Base-by-base conservation (phyloP, 2,113 vertebrate species). In the Hyperopisus bebe region DNA sequence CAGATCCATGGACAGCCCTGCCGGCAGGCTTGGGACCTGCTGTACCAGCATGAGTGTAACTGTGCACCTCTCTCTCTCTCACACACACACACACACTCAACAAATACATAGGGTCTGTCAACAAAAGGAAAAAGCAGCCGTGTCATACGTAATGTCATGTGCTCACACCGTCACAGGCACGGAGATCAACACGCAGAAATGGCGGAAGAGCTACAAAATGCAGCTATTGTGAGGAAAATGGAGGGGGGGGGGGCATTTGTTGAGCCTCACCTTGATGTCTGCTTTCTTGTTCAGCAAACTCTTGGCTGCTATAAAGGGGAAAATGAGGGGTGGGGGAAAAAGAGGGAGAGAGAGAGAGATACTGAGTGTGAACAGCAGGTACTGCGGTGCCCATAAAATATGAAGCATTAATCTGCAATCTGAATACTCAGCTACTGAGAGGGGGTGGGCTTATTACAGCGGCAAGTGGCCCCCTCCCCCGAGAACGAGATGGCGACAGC, bases 231-330 rank as follows among this genome's bases (percentile, higher is more conserved):
- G 55, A 46, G 80, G 44, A 77, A 50, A 62, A 62, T 62, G 21
- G 55, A 5, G 50, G 3, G 31, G 74, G 6, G 5, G n/a, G 66
- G 27, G 2, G 7, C 46, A 53, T 15, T 17, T 24, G 88, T 4
- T 19, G 2, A 62, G 51, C 80, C 77, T 85, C 84, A 89, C 89
- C 89, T 89, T 89, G 27, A 89, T 80, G 58, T 89, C 89, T 17
- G 89, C 89, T 62, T 89, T 89, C 80, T 89, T 89, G 89, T 89
- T 89, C 89, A 89, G 89, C 89, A 89, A 84, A 89, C 77, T 84
- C 89, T 85, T 85, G 90, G 86, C 74, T 88, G 77, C 66, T 85
- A 77, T 39, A 86, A 80, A 85, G 62, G 51, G 74, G 50, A 19
- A 27, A 50, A 21, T 42, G n/a, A 74, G 19, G 50, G 74, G 50